Evolutionary conservation across 92 coral and sea anemone genomes (phyloP), one percentile per base, ranked within the genome.

Genomic region (Palythoa heliodiscus): DNA sequence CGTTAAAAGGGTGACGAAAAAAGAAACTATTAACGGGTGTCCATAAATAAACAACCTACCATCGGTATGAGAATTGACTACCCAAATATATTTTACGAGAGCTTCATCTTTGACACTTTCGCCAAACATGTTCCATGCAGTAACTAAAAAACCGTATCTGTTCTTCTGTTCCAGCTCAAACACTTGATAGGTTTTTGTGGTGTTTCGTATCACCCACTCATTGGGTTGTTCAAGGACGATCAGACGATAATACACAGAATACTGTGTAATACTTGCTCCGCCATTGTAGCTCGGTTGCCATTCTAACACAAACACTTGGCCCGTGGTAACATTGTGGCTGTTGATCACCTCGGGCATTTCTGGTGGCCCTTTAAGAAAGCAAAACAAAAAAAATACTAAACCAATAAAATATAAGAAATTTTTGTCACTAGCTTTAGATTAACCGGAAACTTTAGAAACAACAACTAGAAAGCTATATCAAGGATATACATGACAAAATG

Each of bases 121-220:
- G 5, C 86, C 86, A 60, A 82, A 82, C 76, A 4, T 66, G 43
- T 82, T 82, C 86, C 86, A 82, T 66, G 86, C 61, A 17, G 86
- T 82, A 47, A 82, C 86, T 10, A 82, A 48, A 54, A 64, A 82
- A 24, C 15, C 40, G 73, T 69, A 69, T 24, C 37, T 9, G 43
- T 69, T 69, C 43, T 24, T 10, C 43, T 24, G 29, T 23, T 69
- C 16, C 4, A 69, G 40, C 2, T 69, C 43, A 24, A 69, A 23
- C 12, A 69, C 37, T 25, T 69, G 14, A 37, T 69, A 69, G 10
- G 73, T 69, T 25, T 24, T 69, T 11, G 73, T 69, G 13, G 73
- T 69, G 73, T 69, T 69, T 24, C 16, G 6, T 29, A 24, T 69
- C 14, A 22, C 37, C 73, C 73, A 69, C 37, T 2, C 43, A 43